Base-by-base conservation (phyloP, 2,797 vertebrate species). In the Cottoperca gobio region DNA sequence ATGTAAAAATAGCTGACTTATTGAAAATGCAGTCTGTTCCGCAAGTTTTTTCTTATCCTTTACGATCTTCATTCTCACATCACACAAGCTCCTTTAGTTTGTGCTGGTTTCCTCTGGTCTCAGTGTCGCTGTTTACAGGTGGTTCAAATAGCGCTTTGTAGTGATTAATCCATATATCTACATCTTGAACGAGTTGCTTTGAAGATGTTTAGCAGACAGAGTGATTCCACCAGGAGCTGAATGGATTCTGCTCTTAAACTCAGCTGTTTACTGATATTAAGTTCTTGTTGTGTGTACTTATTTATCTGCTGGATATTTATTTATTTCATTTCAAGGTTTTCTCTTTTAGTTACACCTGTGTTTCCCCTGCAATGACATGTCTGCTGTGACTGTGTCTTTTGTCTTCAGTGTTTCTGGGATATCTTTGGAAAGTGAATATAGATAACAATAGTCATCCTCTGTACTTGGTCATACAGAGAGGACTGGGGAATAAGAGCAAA, bases 111-210 rank as follows among this genome's bases (percentile, higher is more conserved):
- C 55, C 12, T 62, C 16, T 21, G 11, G 33, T 70, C 24, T 50
- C 10, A 2, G 40, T 60, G 35, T 74, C 33, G 60, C 48, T 76
- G 68, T 81, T 77, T 69, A 74, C 54, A 69, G 17, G 63, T 54
- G 33, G 37, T 82, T 77, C 66, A 63, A 64, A 78, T 26, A n/a
- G 16, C 21, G 55, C 46, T 80, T 80, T 84, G 67, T 81, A 82
- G 73, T 37, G 37, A 70, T 78, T 16, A 57, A 81, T 78, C 71
- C 42, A 73, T 76, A 61, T 70, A 62, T 65, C 67, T 59, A 43
- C 55, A 67, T 70, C 48, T 72, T 12, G 35, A 74, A 57, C 17
- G 28, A 17, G 49, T 35, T 57, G 35, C 52, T 37, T 43, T 48
- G 45, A 75, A 82, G 39, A 46, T 35, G 52, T 59, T 69, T 6